Percentiles rank a stretch among this genome's conserved stretches.
These are phyloP conservation scores for Drosophila aff. DNA, from an alignment of 1,140 invertebrate genomes.

Conservation along the genomic window DNA sequence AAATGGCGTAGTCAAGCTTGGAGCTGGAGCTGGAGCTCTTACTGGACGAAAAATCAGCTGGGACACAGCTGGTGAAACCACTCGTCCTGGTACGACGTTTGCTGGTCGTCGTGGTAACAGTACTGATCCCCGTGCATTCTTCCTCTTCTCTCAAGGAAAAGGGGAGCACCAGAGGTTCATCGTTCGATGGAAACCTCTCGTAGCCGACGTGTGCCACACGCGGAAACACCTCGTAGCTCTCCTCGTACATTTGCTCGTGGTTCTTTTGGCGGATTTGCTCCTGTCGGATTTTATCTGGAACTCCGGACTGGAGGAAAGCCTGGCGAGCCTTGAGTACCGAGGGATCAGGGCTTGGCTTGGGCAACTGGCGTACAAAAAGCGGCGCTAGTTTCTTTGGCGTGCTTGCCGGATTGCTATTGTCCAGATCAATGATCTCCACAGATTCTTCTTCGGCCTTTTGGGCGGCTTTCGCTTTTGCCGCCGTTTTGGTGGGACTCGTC, in stretches of 20 bases:
- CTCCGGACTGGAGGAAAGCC: constrained; percentile 87
- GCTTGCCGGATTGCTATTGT: constrained; percentile 51
- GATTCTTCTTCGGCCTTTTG: constrained; percentile 24
- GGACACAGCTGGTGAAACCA: constrained; percentile 44
- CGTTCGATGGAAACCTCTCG: not conserved
- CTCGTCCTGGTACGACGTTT: constrained; percentile 36
- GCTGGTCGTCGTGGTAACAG: not conserved
- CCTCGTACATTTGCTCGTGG: constrained; percentile 76
- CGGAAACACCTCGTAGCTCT: constrained; percentile 85
- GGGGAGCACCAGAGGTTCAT: constrained; percentile 4
- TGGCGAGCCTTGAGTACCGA: constrained; percentile 86
- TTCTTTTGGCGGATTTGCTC: constrained; percentile 85
- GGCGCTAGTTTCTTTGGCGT: constrained; percentile 86
- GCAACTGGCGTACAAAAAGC: constrained; percentile 86
- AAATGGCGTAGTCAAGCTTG: not conserved
- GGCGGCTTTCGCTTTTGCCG: not conserved
- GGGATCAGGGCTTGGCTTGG: constrained; percentile 86
- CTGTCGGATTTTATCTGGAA: constrained; percentile 87
- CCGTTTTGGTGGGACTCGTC: constrained; percentile 61
- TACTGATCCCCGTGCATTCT: not conserved
- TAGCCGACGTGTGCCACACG: constrained; percentile 86
- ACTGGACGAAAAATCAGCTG: constrained; percentile 31
- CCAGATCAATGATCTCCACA: constrained; percentile 68
- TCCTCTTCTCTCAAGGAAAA: constrained; percentile 28
- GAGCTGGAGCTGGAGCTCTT: not conserved